Evolutionary conservation across 2,888 invertebrate genomes (phyloP), one percentile per base, ranked within the genome.

Genomic region (Dicyrtomina minuta): DNA sequence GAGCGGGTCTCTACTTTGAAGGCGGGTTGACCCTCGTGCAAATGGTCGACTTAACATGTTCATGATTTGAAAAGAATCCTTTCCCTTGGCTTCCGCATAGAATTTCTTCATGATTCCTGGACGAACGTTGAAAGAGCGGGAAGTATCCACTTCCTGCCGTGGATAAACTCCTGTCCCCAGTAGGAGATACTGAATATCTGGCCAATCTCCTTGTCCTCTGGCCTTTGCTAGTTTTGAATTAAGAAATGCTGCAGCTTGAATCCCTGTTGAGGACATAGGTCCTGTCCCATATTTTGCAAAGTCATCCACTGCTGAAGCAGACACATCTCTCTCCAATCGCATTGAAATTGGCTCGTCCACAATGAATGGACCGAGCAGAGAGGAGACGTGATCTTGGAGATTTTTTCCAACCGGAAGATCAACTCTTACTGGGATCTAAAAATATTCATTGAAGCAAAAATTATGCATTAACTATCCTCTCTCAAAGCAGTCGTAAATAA

Each of bases 361-460:
- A 12, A 72, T 26, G 71, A 76, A 78, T 8, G 77, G 77, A 22
- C 77, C 77, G 8, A 76, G 64, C 27, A 75, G 70, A 6, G 70
- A 66, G 1, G 69, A 66, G 8, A 74, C 68, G 51, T 73, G 70
- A 66, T 73, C 74, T 39, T 75, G 75, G 13, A 77, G 22, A 62
- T 77, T 77, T 56, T 74, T 65, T 22, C 77, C 77, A 5, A 77
- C 77, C 5, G 77, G 75, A n/a, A 71, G 66, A 64, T 77, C 75
- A 22, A 70, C 53, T 43, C 72, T 65, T 27, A 67, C 67, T 6
- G 67, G 67, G 33, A 77, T 75, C 20, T 72, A 59, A 41, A 70
- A 58, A 10, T 33, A 33, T 33, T 5, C 33, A 33, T 33, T 33
- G 8, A 33, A 8, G 8, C 33, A 33, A 33, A 33, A 66, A 56